Evolutionary conservation across 2,113 vertebrate genomes (phyloP), one percentile per base, ranked within the genome.

Genomic region (Corythoichthys haematopterus): DNA sequence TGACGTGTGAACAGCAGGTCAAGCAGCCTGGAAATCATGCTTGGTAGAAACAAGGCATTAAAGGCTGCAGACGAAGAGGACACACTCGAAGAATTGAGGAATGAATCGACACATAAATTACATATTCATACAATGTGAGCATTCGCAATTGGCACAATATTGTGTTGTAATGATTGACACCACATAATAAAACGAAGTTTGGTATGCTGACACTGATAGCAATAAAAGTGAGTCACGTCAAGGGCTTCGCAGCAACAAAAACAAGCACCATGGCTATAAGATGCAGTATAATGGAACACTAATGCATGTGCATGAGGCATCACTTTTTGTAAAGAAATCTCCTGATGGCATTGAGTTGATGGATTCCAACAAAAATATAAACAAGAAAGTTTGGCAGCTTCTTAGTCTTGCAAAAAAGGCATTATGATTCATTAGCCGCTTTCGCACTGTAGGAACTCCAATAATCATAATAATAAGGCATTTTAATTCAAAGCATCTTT

Each of bases 171-270:
- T 16, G 36, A 59, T 38, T 59, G 35, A 14, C 57, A 38, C 13
- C 0, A 38, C 13, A 38, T 59, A 55, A 55, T 16, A 37, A 59
- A 37, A 14, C 16, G 15, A n/a, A 11, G 20, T n/a, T 40, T 36
- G 14, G 0, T 43, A 40, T 43, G 37, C 58, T n/a, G 15, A 14
- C 37, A n/a, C 35, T 2, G 58, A 60, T 38, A 43, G 37, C 58
- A 60, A 11, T 20, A 60, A 60, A 16, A 43, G 37, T 40, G 37
- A 60, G 37, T 60, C 37, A n/a, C n/a, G 37, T n/a, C 57, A 38
- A 40, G 57, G 16, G 57, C 16, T 59, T 59, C 57, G 38, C 58
- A 60, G 37, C 14, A 43, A 60, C 58, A 40, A 37, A 40, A 60
- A 59, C 58, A 60, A 60, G n/a, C 58, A 3, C 8, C 2, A 9